A percentile compares a stretch with the other conserved stretches of the same genome.
Evolutionary conservation across 2,113 vertebrate species (phyloP).

Genomic region (Tor tambroides): DNA sequence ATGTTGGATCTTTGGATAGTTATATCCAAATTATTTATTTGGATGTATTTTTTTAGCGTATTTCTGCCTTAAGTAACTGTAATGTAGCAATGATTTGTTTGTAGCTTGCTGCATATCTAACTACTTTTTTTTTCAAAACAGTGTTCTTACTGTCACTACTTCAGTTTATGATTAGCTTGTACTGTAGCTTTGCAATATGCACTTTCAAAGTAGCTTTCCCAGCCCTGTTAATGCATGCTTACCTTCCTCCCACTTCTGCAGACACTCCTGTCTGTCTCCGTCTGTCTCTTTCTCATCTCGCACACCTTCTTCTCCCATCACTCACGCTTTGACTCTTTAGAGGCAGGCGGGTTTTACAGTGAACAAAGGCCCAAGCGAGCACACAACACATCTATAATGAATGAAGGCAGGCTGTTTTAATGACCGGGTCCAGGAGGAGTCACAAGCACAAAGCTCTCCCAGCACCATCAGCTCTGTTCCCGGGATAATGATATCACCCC

Average conservation of each 20-base stretch:
- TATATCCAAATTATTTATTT: not conserved
- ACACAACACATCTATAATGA: slow-evolving; percentile 54
- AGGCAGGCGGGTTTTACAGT: slow-evolving; percentile 23
- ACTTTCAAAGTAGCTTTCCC: not conserved
- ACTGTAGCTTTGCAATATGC: not conserved
- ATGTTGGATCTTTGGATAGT: not conserved
- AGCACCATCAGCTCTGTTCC: slow-evolving; percentile 34
- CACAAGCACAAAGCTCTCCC: slow-evolving; percentile 31
- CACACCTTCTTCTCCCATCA: slow-evolving; percentile 7
- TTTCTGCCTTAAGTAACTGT: not conserved
- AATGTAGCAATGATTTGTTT: not conserved
- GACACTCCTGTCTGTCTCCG: not conserved
- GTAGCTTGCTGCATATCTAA: not conserved
- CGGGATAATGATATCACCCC: slow-evolving; percentile 54
- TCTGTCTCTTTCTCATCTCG: slow-evolving; percentile 26
- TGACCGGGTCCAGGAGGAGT: slow-evolving; percentile 34
- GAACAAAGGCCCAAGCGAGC: slow-evolving; percentile 24
- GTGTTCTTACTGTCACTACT: not conserved
- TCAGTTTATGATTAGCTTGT: not conserved
- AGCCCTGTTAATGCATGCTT: not conserved
- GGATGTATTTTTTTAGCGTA: not conserved
- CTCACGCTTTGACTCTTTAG: slow-evolving; percentile 29
- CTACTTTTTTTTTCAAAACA: not conserved
- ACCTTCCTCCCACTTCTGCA: not conserved
- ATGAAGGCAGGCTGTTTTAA: slow-evolving; percentile 49